Evolutionary conservation across 2,113 vertebrate genomes (phyloP), one percentile per base, ranked within the genome.

Genomic region (Megaleporinus macrocephalus): DNA sequence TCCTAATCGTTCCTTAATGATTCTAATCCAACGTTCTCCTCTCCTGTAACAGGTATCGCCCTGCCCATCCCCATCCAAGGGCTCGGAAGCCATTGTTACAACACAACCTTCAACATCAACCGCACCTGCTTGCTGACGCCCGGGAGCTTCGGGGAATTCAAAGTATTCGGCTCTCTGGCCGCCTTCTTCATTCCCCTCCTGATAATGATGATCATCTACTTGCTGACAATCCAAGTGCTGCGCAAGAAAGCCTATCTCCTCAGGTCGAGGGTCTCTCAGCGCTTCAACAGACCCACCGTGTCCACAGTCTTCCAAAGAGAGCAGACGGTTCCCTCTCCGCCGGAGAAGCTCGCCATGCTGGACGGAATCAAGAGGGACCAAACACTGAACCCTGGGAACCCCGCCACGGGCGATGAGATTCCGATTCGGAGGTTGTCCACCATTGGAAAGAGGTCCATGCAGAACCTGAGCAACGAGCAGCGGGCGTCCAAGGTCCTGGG

Each of bases 401-500:
- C 90, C 69, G 88, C 81, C 0, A 82, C 85, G 18, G 81, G 77
- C 3, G 89, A 91, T 0, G 93, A 96, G 9, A 71, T 91, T 30
- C 86, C 93, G 0, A 89, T 95, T 62, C 93, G 94, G 41, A 94
- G 96, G 90, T 93, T 92, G 80, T 98, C 96, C 47, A 95, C 92
- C 0, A 92, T 94, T 55, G 98, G 98, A 10, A 99, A 96, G 87
- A 97, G 96, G 87, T 98, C 97, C 78, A 94, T 96, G 90, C 97
- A 99, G 89, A 97, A 94, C 0, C 94, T 98, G 81, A 98, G 94
- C 83, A 99, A 98, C 0, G 98, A 99, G 91, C 96, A 99, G 89
- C 94, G 97, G 24, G 98, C 98, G 0, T 99, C 98, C 3, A 99
- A 99, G 86, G 98, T 99, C 68, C 86, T 99, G 18, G 98, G 98